Evolutionary conservation across 2,888 invertebrate genomes (phyloP).

Genomic region (Rugalucina vietnamica): DNA sequence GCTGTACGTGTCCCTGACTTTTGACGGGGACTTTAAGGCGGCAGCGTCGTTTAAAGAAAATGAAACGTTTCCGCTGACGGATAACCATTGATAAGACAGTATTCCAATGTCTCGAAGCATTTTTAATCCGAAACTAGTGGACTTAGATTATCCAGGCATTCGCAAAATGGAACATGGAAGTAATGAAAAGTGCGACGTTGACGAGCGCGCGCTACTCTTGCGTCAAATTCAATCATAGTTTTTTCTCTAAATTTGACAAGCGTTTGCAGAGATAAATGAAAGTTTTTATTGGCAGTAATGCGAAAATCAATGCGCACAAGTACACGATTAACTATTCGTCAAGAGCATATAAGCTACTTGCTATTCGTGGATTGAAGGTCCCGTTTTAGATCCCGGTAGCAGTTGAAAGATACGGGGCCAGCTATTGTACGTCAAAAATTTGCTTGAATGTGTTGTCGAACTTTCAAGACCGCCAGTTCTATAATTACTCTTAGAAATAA

Average conservation of each 20-base stretch:
- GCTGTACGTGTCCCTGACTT: conserved; percentile 4
- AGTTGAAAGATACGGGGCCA: background rate
- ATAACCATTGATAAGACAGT: background rate
- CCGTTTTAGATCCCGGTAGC: background rate
- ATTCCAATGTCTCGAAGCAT: background rate
- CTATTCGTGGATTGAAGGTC: conserved; percentile 12
- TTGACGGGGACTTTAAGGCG: background rate
- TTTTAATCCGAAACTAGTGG: background rate
- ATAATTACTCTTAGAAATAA: too few relatives aligned
- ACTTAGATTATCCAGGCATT: background rate
- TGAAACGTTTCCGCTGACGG: background rate
- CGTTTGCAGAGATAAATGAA: background rate
- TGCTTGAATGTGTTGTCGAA: too few relatives aligned
- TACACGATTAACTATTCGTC: background rate
- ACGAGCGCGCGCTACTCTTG: background rate
- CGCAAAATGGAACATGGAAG: background rate
- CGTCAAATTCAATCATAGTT: background rate
- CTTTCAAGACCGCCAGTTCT: too few relatives aligned
- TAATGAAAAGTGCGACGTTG: background rate
- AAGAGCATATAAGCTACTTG: too few relatives aligned
- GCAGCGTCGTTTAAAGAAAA: background rate
- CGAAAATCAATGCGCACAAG: background rate
- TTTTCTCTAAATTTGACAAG: conserved; percentile 11
- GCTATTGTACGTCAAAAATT: conserved; percentile 6
- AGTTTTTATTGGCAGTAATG: background rate